A percentile compares a stretch with the other conserved stretches of the same genome.
Evolutionary conservation across 1,140 invertebrate species (phyloP).

Genomic region (Bombyx mori): ASM3026992v2 NC_085112.1:9730001-9730500

Average conservation of each 20-base stretch:
- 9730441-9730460: no score
- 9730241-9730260: constrained; percentile 53
- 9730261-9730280: constrained; percentile 34
- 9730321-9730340: constrained; percentile 46
- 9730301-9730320: constrained; percentile 63
- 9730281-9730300: constrained; percentile 48
- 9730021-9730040: constrained; percentile 74
- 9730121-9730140: constrained; percentile 44
- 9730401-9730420: no score
- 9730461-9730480: no score
- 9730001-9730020: constrained; percentile 58
- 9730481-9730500: no score
- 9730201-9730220: constrained; percentile 45
- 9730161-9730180: constrained; percentile 38
- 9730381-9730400: constrained; percentile 21
- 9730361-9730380: constrained; percentile 49
- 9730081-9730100: constrained; percentile 68
- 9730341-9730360: constrained; percentile 36
- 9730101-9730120: constrained; percentile 60
- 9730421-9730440: no score
- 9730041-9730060: constrained; percentile 75
- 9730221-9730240: constrained; percentile 41
- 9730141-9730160: constrained; percentile 41
- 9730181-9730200: constrained; percentile 48
- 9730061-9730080: constrained; percentile 72